Evolutionary conservation across 2,797 vertebrate species (phyloP), one percentile per base, ranked within the genome.

Genomic region (Arnoldichthys spilopterus): DNA sequence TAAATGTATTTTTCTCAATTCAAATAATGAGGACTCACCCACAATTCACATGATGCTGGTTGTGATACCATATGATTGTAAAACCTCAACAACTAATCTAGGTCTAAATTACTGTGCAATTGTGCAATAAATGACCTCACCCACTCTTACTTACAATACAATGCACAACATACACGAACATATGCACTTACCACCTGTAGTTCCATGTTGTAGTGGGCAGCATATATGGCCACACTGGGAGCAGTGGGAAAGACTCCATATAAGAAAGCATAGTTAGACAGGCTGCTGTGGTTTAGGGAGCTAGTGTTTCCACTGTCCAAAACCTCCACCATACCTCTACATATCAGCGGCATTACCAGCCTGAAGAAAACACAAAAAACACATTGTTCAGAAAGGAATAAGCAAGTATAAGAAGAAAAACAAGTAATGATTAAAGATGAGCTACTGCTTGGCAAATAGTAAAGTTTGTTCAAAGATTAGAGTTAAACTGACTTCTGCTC

Each of bases 211-310:
- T 98, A 99, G 79, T 98, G 97, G 73, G 95, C 93, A 62, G 98
- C 97, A 87, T 98, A 99, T 90, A 99, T 97, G 76, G 96, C 98
- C 72, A 98, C 98, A 70, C 98, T 98, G 7, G 97, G 98, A 1
- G 98, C 98, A 47, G 96, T 95, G 76, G 98, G 98, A 85, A 99
- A 98, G 80, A 96, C 93, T 40, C 98, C 98, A 53, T 99, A 99
- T 16, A 99, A 92, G 91, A 99, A 99, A 76, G 97, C 98, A 73
- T 96, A 99, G 91, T 98, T 97, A 22, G 97, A 96, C 82, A 99
- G 94, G 86, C 97, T 98, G 79, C 95, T 96, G 80, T 96, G 97
- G 89, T 99, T 98, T 71, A 93, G 81, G 16, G 84, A 0, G 37
- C 89, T 90, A 45, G 30, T 93, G 90, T 91, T 90, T 30, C 85